Conservation (phyloP, 2,113 vertebrate genomes). For the Misgurnus mizolepis region DNA sequence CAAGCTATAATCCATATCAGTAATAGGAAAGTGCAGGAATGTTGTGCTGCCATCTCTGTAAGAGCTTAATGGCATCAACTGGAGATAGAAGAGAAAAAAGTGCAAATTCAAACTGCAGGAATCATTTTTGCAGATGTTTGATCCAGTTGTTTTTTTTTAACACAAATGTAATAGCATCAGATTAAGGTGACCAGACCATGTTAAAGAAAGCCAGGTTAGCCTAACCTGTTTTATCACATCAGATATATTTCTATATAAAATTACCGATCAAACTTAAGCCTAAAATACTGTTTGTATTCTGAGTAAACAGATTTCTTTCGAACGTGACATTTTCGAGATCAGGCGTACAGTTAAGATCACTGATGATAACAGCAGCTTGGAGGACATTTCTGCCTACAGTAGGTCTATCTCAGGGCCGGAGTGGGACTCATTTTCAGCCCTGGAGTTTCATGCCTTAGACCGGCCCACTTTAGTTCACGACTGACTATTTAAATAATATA, state of each 20-base stretch:
- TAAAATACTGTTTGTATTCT: too few species aligned
- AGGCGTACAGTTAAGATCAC: neutral
- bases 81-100: neutral
- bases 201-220: neutral
- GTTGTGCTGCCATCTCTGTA: neutral
- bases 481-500: too few species aligned
- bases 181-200: too few species aligned
- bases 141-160: neutral
- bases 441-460: too few species aligned
- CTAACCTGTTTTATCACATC: too few species aligned
- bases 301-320: neutral
- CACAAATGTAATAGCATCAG: neutral
- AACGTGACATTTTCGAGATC: neutral
- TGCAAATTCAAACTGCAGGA: neutral
- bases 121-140: neutral
- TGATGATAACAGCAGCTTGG: neutral
- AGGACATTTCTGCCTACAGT: neutral
- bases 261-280: too few species aligned
- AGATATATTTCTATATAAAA: too few species aligned
- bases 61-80: too few species aligned
- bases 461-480: too few species aligned
- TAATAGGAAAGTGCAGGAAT: slow-evolving; percentile 6
- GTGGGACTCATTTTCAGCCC: too few species aligned
- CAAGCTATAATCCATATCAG: slow-evolving; percentile 25
- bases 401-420: too few species aligned